Evolutionary conservation across 2,888 invertebrate genomes (phyloP).

Genomic region (Pollenia labialis): DNA sequence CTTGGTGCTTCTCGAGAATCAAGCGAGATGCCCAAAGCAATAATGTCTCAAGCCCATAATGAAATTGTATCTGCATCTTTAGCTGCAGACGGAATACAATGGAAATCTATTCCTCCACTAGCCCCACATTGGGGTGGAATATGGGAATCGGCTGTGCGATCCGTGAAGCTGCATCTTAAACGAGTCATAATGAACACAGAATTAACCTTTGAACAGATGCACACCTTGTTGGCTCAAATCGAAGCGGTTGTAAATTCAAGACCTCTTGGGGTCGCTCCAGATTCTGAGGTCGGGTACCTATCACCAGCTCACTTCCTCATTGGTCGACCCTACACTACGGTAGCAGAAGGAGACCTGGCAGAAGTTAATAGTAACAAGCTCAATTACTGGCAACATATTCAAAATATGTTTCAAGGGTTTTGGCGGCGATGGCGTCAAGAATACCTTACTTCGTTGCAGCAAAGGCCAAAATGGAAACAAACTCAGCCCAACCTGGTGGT

Average conservation of each 20-base stretch:
- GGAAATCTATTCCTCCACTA: constrained; percentile 69
- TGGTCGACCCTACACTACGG: constrained; percentile 59
- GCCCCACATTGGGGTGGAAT: constrained; percentile 67
- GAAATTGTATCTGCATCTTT: constrained; percentile 45
- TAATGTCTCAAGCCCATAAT: constrained; percentile 44
- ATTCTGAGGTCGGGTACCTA: constrained; percentile 57
- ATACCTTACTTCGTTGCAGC: constrained; percentile 58
- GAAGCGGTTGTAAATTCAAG: constrained; percentile 55
- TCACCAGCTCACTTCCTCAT: constrained; percentile 64
- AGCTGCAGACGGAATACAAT: constrained; percentile 60
- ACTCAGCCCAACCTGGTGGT: constrained; percentile 14
- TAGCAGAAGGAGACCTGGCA: constrained; percentile 53
- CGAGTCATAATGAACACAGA: constrained; percentile 40
- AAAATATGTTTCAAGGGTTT: constrained; percentile 66
- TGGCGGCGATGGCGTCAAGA: constrained; percentile 58
- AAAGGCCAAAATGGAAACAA: constrained; percentile 45
- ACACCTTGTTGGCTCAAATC: constrained; percentile 30
- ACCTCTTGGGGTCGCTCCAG: constrained; percentile 46
- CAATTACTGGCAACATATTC: constrained; percentile 64
- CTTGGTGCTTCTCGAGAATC: constrained; percentile 57
- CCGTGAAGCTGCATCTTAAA: constrained; percentile 68
- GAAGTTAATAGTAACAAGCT: constrained; percentile 47
- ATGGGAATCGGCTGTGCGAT: constrained; percentile 67
- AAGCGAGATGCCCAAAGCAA: constrained; percentile 60
- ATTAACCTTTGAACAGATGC: constrained; percentile 57